Evolutionary conservation across 2,113 vertebrate species (phyloP), one percentile per base, ranked within the genome.

Genomic region (Myiozetetes cayanensis): DNA sequence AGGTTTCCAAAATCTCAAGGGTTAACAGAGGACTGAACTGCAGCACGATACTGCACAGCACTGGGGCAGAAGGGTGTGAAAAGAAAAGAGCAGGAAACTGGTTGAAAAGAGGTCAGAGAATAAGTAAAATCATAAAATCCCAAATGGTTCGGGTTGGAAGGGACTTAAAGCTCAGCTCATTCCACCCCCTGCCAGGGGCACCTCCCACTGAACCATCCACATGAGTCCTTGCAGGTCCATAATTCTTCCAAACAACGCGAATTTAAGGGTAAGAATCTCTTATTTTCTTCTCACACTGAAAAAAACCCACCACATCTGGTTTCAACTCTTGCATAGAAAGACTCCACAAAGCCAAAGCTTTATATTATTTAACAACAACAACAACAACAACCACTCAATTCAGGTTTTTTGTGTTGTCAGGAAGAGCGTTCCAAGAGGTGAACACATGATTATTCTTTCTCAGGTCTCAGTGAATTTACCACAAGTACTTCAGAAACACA

Each of bases 121-220:
- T 4, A 37, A 67, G 14, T 12, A 12, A n/a, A 28, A n/a, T 25
- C 0, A 12, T 7, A 6, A 7, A 19, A 37, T 58, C 4, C 4
- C 5, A 33, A 5, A 2, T 11, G 22, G 14, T 50, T 50, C 8
- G 35, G 43, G 27, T 20, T 52, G 58, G 50, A 49, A 31, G 19
- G 37, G 35, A 11, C 7, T 35, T 31, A 13, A 73, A 73, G 10
- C 31, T 13, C 59, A 49, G 10, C n/a, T 20, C 17, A 10, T n/a
- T 8, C 21, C 72, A 61, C 6, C 1, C 53, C 58, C 49, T 52
- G 35, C 14, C 50, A 55, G 12, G 39, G 14, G 12, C 31, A 43
- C 11, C 3, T 81, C 6, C 20, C 31, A 4, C 13, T 0, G 56
- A 4, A 9, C 46, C 59, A 61, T 17, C 76, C 67, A 35, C 33